Conservation (phyloP, 2,113 vertebrate species). For the Neolamprologus tretocephalus region DNA sequence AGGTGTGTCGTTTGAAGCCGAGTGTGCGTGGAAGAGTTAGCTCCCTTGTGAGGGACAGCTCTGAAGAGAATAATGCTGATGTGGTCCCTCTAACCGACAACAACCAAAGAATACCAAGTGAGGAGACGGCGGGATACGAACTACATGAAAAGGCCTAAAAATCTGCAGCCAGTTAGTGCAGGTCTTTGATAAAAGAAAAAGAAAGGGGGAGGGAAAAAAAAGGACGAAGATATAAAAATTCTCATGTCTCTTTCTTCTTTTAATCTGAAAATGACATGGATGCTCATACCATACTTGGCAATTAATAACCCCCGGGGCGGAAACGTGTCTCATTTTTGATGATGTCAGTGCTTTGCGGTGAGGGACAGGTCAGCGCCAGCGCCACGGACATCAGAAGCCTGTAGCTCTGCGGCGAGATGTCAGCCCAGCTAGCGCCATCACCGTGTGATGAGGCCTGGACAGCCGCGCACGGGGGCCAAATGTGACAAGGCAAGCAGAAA, state of each 20-base stretch:
- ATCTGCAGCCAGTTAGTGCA: not conserved
- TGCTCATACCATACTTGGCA: not conserved
- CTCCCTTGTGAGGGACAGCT: slow-evolving; percentile 19
- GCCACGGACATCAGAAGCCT: slow-evolving; percentile 46
- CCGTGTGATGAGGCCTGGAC: slow-evolving; percentile 43
- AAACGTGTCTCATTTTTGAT: slow-evolving; percentile 46
- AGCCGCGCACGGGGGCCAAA: slow-evolving; percentile 17
- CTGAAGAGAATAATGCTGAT: slow-evolving; percentile 53
- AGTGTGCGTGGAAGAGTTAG: not conserved
- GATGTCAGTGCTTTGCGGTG: slow-evolving; percentile 45
- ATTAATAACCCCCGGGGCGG: slow-evolving; percentile 10
- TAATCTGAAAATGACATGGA: slow-evolving; percentile 9
- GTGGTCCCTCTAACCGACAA: slow-evolving; percentile 14
- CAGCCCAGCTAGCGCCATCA: slow-evolving; percentile 25
- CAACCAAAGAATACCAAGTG: slow-evolving; percentile 20
- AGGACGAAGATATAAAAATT: not conserved
- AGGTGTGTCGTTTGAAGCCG: slow-evolving; percentile 37
- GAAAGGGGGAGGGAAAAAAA: not conserved
- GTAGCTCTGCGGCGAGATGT: slow-evolving; percentile 38
- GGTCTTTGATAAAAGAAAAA: slow-evolving; percentile 4
- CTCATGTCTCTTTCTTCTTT: not conserved
- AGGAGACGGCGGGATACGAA: slow-evolving; percentile 5
- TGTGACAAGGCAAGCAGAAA: slow-evolving; percentile 53
- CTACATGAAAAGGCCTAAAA: slow-evolving; percentile 33
- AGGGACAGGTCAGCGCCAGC: slow-evolving; percentile 37